Evolutionary conservation across 2,113 vertebrate genomes (phyloP).

Genomic region (Pachycephala philippinensis): DNA sequence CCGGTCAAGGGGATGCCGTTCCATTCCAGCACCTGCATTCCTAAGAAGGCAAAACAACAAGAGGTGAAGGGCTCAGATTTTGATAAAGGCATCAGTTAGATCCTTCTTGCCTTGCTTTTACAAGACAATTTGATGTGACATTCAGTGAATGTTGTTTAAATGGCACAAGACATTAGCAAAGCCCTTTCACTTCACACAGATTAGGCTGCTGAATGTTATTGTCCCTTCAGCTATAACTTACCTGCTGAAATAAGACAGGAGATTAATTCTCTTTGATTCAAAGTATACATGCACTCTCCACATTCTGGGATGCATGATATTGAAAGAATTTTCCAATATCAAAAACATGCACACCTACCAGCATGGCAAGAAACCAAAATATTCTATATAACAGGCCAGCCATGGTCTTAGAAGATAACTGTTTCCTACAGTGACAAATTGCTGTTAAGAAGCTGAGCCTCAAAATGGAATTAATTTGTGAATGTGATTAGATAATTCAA

Average conservation of each 20-base stretch:
- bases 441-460: not conserved
- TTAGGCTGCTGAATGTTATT: not conserved
- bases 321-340: not conserved
- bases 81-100: not conserved
- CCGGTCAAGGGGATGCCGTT: slow-evolving; percentile 88
- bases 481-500: not conserved
- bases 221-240: slow-evolving; percentile 7
- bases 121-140: not conserved
- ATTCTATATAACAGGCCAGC: not conserved
- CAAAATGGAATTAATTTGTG: not conserved
- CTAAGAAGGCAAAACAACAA: slow-evolving; percentile 70
- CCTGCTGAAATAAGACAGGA: not conserved
- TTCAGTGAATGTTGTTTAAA: slow-evolving; percentile 3
- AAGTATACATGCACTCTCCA: not conserved
- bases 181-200: not conserved
- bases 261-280: not conserved
- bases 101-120: not conserved
- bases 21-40: slow-evolving; percentile 99
- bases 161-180: not conserved
- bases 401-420: not conserved
- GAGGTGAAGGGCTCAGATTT: not conserved
- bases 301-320: not conserved
- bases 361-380: not conserved
- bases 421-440: not conserved
- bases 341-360: not conserved